Conservation (phyloP, 2,113 vertebrate genomes). For the Chroicocephalus ridibundus region DNA sequence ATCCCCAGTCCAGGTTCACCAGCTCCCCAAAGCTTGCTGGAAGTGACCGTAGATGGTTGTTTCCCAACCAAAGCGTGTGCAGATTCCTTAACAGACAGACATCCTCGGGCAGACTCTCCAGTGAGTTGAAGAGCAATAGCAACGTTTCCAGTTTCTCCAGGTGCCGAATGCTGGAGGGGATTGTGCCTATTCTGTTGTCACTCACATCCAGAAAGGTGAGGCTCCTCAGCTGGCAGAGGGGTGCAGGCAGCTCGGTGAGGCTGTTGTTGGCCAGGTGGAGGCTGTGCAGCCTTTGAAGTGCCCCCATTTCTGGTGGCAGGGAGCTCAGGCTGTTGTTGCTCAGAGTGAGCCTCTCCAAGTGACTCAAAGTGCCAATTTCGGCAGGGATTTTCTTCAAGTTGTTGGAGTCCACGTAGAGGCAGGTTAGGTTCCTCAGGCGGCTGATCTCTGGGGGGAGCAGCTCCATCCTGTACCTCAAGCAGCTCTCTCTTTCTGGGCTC, state of each 20-base stretch:
- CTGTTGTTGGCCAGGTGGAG: slow-evolving; percentile 66
- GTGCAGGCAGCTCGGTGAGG: slow-evolving; percentile 6
- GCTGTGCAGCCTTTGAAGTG: slow-evolving; percentile 55
- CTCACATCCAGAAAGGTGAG: slow-evolving; percentile 61
- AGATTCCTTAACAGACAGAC: slow-evolving; percentile 49
- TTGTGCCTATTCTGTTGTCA: slow-evolving; percentile 48
- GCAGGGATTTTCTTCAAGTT: slow-evolving; percentile 54
- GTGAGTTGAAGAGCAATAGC: slow-evolving; percentile 45
- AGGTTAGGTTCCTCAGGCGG: slow-evolving; percentile 29
- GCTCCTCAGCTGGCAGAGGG: slow-evolving; percentile 52
- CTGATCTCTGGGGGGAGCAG: slow-evolving; percentile 47
- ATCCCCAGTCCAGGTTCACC: slow-evolving; percentile 54
- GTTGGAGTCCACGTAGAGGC: slow-evolving; percentile 61
- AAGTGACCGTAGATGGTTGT: slow-evolving; percentile 34
- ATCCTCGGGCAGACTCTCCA: slow-evolving; percentile 21
- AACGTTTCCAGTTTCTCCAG: slow-evolving; percentile 47
- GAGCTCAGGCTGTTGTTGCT: slow-evolving; percentile 60
- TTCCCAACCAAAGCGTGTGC: slow-evolving; percentile 46
- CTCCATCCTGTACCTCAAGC: slow-evolving; percentile 45
- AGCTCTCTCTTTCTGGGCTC: slow-evolving; percentile 60
- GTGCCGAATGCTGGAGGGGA: slow-evolving; percentile 21
- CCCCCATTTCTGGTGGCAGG: slow-evolving; percentile 13
- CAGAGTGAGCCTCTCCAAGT: slow-evolving; percentile 59
- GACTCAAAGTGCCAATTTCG: slow-evolving; percentile 27
- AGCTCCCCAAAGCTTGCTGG: slow-evolving; percentile 49